These are phyloP conservation scores for Benthosema pterotum DNA, from an alignment of 2,797 vertebrate genomes.

Conservation along the genomic window DNA sequence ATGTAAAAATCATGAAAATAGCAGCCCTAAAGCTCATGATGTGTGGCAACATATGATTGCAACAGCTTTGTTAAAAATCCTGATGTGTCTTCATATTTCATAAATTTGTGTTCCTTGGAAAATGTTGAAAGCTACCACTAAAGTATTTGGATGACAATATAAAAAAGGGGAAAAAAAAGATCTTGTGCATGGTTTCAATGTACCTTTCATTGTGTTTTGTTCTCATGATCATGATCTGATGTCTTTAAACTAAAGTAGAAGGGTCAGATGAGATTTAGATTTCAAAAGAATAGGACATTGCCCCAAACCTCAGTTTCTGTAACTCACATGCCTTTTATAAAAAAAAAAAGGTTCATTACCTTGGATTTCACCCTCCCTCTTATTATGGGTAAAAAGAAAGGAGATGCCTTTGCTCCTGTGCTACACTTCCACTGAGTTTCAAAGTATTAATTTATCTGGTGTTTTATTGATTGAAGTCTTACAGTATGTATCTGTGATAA, in stretches of 20 bases:
- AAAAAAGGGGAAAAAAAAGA: no score
- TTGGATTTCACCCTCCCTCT: no score
- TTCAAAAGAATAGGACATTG: background rate
- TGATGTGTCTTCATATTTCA: no score
- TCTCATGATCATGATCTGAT: background rate
- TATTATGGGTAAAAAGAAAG: no score
- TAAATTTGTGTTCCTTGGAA: no score
- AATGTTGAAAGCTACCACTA: no score
- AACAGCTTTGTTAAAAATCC: no score
- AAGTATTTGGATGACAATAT: no score
- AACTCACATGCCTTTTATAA: background rate
- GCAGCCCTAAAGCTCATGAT: no score
- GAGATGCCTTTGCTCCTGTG: background rate
- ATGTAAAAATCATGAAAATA: no score
- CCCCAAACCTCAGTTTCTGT: background rate
- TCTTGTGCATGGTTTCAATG: slow-evolving; percentile 10
- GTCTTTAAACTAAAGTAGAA: slow-evolving; percentile 2
- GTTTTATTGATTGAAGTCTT: slow-evolving; percentile 1
- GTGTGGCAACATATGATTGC: no score
- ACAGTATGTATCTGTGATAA: background rate
- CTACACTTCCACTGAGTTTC: background rate
- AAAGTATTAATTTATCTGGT: background rate
- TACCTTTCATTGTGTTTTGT: background rate
- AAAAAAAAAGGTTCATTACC: no score
- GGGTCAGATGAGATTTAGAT: background rate